Evolutionary conservation across 2,888 invertebrate species (phyloP), one percentile per base, ranked within the genome.

Genomic region (Athalia rosae): DNA sequence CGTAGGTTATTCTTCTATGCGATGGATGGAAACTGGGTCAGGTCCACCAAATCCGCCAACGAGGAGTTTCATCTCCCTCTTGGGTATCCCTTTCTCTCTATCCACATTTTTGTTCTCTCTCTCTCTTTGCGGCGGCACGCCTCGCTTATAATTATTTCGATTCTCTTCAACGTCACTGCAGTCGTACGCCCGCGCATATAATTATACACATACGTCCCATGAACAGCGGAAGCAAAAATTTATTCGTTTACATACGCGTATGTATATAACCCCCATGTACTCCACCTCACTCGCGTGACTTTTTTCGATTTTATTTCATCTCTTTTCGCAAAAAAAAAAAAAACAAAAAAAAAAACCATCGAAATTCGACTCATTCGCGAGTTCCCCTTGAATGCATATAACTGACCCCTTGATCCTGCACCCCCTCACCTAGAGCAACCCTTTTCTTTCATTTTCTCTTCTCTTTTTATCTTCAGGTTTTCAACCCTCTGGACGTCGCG

Each of bases 11-110:
- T 67, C 67, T 28, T 67, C 67, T 67, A 28, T 67, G 5, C 11
- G 69, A 71, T 71, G 56, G 69, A 45, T 56, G 69, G 69, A 71
- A 71, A 71, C 69, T 71, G 43, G 69, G 69, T 71, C 69, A 71
- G 69, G 56, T 71, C 69, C 58, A 71, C 69, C 67, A 9, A 67
- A 71, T 71, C 69, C 56, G 9, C 58, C 43, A 58, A 58, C 61
- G 28, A 53, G 53, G 53, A 53, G n/a, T 53, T 53, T n/a, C n/a
- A 53, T 53, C 53, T 8, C n/a, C 8, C 64, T 8, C 47, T 67
- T 28, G 53, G 50, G 48, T 11, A 15, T 4, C 41, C 7, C 11
- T 15, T 62, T 41, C 7, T 41, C 8, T 41, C 8, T 41, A 62
- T 62, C 5, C 41, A 3, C 62, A 7, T 11, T 62, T 8, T 6